A percentile compares a stretch with the other conserved stretches of the same genome.
phyloP scores from a whole-genome alignment of 2,888 invertebrate genomes.

The Platycheirus rosarum region DNA sequence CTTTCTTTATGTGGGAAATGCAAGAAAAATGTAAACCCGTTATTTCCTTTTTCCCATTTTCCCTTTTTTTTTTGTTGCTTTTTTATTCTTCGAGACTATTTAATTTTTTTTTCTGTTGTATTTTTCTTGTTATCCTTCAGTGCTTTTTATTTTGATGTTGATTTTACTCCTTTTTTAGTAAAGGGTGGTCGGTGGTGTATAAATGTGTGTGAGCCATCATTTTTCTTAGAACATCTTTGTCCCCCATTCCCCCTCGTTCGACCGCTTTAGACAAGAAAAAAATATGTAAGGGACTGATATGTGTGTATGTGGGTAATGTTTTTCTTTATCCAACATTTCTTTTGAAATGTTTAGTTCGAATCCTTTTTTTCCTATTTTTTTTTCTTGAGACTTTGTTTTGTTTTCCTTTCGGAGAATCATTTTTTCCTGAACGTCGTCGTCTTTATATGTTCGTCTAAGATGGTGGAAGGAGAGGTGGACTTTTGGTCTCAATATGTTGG shows the following conservation, averaged over 20 bases:
- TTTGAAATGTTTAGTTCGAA: conserved; percentile 67
- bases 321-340: conserved; percentile 72
- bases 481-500: conserved; percentile 1
- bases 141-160: conserved; percentile 70
- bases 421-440: conserved; percentile 26
- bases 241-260: conserved; percentile 15
- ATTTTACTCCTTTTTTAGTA: conserved; percentile 46
- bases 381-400: conserved; percentile 56
- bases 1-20: conserved; percentile 73
- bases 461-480: neutral
- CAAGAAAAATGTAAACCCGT: conserved; percentile 74
- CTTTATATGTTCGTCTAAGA: conserved; percentile 8
- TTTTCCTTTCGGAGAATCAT: conserved; percentile 55
- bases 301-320: conserved; percentile 73
- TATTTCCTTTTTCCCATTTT: conserved; percentile 63
- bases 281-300: conserved; percentile 41
- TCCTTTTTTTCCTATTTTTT: conserved; percentile 16
- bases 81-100: conserved; percentile 60
- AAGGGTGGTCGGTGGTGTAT: conserved; percentile 24
- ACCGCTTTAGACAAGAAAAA: conserved; percentile 26
- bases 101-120: conserved; percentile 35
- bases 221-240: conserved; percentile 57
- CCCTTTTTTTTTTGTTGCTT: conserved; percentile 50
- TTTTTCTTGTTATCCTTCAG: conserved; percentile 59
- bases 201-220: conserved; percentile 46